Evolutionary conservation across 2,797 vertebrate species (phyloP).

Genomic region (Bucorvus abyssinicus): DNA sequence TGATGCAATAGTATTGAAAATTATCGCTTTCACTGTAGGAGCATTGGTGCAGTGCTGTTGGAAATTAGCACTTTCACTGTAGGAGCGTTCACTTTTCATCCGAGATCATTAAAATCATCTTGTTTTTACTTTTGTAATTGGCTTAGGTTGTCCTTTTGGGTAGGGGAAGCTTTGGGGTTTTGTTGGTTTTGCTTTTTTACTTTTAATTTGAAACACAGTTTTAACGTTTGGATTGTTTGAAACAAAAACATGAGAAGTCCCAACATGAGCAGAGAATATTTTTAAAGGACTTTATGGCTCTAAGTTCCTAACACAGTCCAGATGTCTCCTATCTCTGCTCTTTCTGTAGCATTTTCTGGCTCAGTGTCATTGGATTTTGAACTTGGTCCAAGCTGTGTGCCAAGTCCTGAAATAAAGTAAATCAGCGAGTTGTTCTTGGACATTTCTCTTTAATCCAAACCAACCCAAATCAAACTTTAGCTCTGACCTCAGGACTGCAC

Average conservation of each 20-base stretch:
- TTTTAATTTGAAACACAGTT: conserved; percentile 50
- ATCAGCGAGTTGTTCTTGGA: conserved; percentile 81
- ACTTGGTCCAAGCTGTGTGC: conserved; percentile 65
- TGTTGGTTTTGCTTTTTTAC: background rate
- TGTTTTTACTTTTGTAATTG: conserved; percentile 14
- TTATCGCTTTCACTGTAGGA: background rate
- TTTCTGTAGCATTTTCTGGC: conserved; percentile 74
- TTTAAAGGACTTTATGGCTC: conserved; percentile 72
- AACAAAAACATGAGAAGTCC: conserved; percentile 66
- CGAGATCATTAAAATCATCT: conserved; percentile 1
- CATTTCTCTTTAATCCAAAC: conserved; percentile 71
- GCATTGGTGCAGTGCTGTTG: background rate
- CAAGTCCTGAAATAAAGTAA: conserved; percentile 82
- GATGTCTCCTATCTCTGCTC: conserved; percentile 75
- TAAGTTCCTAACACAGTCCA: conserved; percentile 76
- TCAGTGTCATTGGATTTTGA: conserved; percentile 71
- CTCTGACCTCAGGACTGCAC: conserved; percentile 76
- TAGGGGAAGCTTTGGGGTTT: background rate
- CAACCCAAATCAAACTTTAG: conserved; percentile 72
- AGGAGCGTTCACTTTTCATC: background rate
- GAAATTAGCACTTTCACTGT: background rate
- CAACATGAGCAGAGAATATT: conserved; percentile 66
- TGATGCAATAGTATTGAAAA: conserved; percentile 6
- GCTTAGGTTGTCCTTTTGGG: background rate
- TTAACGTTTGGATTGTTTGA: conserved; percentile 45